A percentile compares a stretch with the other conserved stretches of the same genome.
Conservation (phyloP, 23 tunicate species). For the Ascidia mentula region DNA sequence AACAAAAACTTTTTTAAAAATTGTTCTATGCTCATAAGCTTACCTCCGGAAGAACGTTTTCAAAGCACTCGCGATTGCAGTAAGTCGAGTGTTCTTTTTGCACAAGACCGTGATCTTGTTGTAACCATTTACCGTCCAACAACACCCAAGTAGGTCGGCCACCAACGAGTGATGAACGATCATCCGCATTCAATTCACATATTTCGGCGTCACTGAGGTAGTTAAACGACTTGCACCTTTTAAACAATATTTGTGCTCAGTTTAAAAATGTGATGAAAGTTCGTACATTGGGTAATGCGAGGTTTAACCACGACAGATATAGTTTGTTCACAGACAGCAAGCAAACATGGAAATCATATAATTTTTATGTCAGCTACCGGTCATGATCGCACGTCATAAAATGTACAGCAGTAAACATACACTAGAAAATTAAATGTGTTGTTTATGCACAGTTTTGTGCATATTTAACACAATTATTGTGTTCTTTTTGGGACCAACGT, state of each 20-base stretch:
- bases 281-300: no score
- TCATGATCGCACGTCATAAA: not conserved
- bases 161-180: not conserved
- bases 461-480: no score
- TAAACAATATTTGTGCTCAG: not conserved
- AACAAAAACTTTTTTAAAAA: not conserved
- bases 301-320: no score
- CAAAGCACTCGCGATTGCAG: slow-evolving; percentile 9
- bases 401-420: not conserved
- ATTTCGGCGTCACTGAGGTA: not conserved
- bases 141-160: not conserved
- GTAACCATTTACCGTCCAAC: not conserved
- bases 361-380: not conserved
- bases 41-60: not conserved
- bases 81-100: not conserved
- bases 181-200: not conserved
- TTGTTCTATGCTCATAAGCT: not conserved
- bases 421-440: no score
- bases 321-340: no score
- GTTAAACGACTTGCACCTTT: slow-evolving; percentile 2
- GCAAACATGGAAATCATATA: no score
- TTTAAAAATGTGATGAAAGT: not conserved
- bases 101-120: not conserved
- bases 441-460: no score
- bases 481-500: no score